These are phyloP conservation scores for Leptura quadrifasciata DNA, from an alignment of 2,888 invertebrate genomes.

Conservation along the genomic window DNA sequence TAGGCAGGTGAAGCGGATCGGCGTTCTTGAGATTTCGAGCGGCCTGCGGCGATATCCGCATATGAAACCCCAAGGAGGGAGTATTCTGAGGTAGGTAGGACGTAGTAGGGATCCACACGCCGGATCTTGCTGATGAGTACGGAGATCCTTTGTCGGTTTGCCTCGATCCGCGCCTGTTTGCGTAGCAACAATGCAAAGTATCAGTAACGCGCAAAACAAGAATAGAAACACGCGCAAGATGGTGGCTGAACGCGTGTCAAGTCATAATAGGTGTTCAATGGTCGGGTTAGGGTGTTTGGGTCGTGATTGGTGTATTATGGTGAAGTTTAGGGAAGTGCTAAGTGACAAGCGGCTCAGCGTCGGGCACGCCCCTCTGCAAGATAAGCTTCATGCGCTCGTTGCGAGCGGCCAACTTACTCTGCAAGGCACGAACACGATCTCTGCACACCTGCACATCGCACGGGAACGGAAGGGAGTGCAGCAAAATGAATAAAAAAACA, in stretches of 20 bases:
- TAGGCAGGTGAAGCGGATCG: slow-evolving; percentile 54
- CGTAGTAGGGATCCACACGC: slow-evolving; percentile 85
- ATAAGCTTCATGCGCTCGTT: slow-evolving; percentile 92
- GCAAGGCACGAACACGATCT: slow-evolving; percentile 89
- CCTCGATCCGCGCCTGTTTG: slow-evolving; percentile 75
- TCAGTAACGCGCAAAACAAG: slow-evolving; percentile 64
- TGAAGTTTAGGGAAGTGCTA: slow-evolving; percentile 68
- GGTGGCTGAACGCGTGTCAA: slow-evolving; percentile 71
- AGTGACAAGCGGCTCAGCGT: slow-evolving; percentile 85
- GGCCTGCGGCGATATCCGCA: slow-evolving; percentile 84
- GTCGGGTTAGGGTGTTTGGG: slow-evolving; percentile 54
- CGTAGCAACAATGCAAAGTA: slow-evolving; percentile 66
- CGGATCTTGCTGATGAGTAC: slow-evolving; percentile 83
- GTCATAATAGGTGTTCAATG: slow-evolving; percentile 54
- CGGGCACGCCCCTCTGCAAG: slow-evolving; percentile 90
- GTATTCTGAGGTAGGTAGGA: slow-evolving; percentile 75
- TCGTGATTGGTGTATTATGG: slow-evolving; percentile 47
- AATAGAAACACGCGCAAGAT: slow-evolving; percentile 66
- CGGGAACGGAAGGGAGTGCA: slow-evolving; percentile 68
- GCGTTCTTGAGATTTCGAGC: slow-evolving; percentile 68
- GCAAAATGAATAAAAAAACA: slow-evolving; percentile 73
- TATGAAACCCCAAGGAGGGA: slow-evolving; percentile 76
- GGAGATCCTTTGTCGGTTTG: slow-evolving; percentile 83
- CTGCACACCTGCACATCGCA: slow-evolving; percentile 83
- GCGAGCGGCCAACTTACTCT: slow-evolving; percentile 91